These are phyloP conservation scores for Corydoras maculifer DNA, from an alignment of 2,113 vertebrate species.

Conservation along the genomic window DNA sequence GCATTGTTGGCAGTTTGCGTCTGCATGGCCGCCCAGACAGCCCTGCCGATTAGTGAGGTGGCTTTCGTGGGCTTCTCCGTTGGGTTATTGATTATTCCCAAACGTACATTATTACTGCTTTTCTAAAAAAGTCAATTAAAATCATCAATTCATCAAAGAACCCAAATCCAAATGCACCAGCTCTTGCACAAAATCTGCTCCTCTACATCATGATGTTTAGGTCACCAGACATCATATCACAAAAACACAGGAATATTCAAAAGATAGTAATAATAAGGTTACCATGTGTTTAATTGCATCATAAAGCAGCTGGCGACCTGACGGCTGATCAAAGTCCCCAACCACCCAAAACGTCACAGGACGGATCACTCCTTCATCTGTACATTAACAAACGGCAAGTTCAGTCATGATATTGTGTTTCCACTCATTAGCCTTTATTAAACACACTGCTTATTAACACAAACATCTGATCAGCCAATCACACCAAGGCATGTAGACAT, in stretches of 20 bases:
- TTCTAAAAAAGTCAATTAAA: conserved; percentile 50
- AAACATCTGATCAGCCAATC: too few relatives aligned
- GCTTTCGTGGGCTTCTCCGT: conserved; percentile 57
- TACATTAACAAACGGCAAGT: conserved; percentile 35
- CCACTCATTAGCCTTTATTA: too few relatives aligned
- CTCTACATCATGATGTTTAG: too few relatives aligned
- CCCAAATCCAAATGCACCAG: too few relatives aligned
- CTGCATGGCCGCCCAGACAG: conserved; percentile 89
- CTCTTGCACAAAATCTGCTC: too few relatives aligned
- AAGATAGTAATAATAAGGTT: conserved; percentile 21
- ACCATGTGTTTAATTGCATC: conserved; percentile 95
- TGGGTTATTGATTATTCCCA: conserved; percentile 90
- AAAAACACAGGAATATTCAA: too few relatives aligned
- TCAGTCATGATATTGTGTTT: too few relatives aligned
- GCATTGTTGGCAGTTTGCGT: conserved; percentile 88
- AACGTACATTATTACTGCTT: conserved; percentile 86
- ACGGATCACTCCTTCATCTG: conserved; percentile 89
- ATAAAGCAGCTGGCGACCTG: conserved; percentile 87
- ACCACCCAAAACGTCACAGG: conserved; percentile 97
- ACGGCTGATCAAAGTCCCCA: conserved; percentile 87
- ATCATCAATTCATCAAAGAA: too few relatives aligned
- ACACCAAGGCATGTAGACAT: too few relatives aligned
- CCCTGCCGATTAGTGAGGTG: conserved; percentile 70
- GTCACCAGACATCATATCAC: not conserved
- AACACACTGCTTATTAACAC: too few relatives aligned